These are phyloP conservation scores for Drosophila anceps DNA, from an alignment of 2,888 invertebrate genomes.

Conservation along the genomic window DNA sequence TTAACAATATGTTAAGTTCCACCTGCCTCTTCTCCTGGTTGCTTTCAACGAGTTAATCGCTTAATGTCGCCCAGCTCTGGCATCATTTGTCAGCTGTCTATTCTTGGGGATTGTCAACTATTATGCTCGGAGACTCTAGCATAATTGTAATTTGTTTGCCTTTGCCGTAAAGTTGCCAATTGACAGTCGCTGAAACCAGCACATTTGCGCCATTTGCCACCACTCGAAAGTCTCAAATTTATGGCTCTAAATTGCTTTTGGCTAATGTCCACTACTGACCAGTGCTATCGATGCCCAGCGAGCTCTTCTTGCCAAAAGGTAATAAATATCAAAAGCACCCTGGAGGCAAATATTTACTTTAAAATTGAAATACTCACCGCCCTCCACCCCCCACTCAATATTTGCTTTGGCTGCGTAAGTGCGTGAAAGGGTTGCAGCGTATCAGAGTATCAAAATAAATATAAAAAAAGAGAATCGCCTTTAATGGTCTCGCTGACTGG, in stretches of 20 bases:
- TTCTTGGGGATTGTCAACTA: conserved; percentile 26
- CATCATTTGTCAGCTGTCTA: conserved; percentile 80
- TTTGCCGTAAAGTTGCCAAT: conserved; percentile 55
- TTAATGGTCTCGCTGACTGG: conserved; percentile 65
- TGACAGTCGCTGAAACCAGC: conserved; percentile 47
- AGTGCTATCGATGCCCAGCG: conserved; percentile 35
- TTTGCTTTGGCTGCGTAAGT: conserved; percentile 66
- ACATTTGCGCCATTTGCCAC: conserved; percentile 2
- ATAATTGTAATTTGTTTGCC: conserved; percentile 77
- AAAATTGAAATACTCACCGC: conserved; percentile 71
- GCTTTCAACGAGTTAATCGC: conserved; percentile 78
- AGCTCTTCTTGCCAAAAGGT: conserved; percentile 48
- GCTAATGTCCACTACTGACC: conserved; percentile 67
- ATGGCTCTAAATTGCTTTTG: conserved; percentile 70
- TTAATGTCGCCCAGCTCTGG: conserved; percentile 68
- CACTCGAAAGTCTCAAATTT: conserved; percentile 59
- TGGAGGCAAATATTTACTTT: conserved; percentile 83
- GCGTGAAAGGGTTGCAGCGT: conserved; percentile 72
- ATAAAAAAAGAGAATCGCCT: conserved; percentile 49
- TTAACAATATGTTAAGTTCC: conserved; percentile 80
- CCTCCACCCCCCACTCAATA: conserved; percentile 27
- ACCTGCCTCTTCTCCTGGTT: background rate
- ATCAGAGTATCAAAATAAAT: conserved; percentile 22
- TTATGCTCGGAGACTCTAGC: conserved; percentile 13
- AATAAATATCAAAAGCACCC: conserved; percentile 84